These are phyloP conservation scores for Rousettus madagascariensis DNA, from an alignment of 2,797 vertebrate species.

Conservation along the genomic window DNA sequence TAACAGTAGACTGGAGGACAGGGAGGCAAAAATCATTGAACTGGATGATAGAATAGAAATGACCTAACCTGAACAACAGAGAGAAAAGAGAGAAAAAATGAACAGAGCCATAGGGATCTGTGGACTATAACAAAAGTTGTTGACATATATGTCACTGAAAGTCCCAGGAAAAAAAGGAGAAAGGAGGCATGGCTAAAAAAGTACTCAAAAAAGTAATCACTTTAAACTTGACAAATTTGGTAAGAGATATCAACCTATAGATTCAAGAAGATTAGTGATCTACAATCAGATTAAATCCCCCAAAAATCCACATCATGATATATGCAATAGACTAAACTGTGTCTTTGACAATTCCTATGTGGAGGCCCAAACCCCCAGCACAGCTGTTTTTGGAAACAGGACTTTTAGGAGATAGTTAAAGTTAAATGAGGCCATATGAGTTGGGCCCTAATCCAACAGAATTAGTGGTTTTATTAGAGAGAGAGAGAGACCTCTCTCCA, in stretches of 20 bases:
- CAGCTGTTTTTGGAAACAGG: background rate
- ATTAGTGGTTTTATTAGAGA: background rate
- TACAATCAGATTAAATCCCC: background rate
- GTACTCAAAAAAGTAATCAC: background rate
- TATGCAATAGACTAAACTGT: background rate
- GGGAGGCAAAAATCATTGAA: background rate
- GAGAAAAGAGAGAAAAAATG: background rate
- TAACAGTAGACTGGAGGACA: background rate
- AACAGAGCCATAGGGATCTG: background rate
- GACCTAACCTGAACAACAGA: background rate
- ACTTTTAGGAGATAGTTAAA: background rate
- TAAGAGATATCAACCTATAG: background rate
- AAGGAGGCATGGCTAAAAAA: background rate
- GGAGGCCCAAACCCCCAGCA: background rate
- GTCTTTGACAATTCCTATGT: background rate
- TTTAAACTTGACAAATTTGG: background rate
- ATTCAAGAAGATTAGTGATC: background rate
- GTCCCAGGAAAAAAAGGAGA: background rate
- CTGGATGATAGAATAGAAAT: background rate
- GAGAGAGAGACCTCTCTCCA: background rate
- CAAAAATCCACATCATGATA: background rate
- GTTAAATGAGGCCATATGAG: background rate
- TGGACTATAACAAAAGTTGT: background rate
- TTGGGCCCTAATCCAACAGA: background rate
- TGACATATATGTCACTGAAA: background rate